Evolutionary conservation across 2,888 invertebrate species (phyloP).

Genomic region (Syrphus vitripennis): DNA sequence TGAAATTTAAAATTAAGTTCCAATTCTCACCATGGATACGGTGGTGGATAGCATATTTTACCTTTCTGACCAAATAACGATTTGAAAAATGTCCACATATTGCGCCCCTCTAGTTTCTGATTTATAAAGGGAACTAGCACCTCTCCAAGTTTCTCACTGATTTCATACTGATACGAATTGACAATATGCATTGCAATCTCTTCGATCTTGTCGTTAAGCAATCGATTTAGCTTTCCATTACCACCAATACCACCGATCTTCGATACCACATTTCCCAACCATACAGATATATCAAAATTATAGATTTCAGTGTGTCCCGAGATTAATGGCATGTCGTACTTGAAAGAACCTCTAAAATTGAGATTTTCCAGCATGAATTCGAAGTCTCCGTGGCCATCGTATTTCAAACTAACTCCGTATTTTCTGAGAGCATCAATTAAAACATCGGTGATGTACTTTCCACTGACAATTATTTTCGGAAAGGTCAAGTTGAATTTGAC

Average conservation of each 20-base stretch:
- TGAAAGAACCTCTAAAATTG: slow-evolving; percentile 76
- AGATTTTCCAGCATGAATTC: slow-evolving; percentile 75
- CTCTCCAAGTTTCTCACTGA: slow-evolving; percentile 74
- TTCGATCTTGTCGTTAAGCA: slow-evolving; percentile 76
- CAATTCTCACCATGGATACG: slow-evolving; percentile 74
- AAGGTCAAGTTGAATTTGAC: slow-evolving; percentile 76
- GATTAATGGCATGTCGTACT: slow-evolving; percentile 77
- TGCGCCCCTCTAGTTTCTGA: slow-evolving; percentile 74
- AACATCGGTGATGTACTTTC: slow-evolving; percentile 74
- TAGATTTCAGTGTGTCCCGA: slow-evolving; percentile 78
- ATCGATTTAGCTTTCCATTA: slow-evolving; percentile 74
- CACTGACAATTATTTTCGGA: slow-evolving; percentile 73
- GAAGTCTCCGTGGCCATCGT: slow-evolving; percentile 76
- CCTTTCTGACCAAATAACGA: neutral
- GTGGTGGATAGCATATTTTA: slow-evolving; percentile 70
- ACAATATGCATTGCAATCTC: slow-evolving; percentile 74
- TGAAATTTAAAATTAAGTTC: too few relatives aligned
- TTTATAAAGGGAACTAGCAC: slow-evolving; percentile 76
- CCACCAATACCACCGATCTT: slow-evolving; percentile 76
- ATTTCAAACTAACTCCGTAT: slow-evolving; percentile 75
- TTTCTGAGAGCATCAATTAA: slow-evolving; percentile 74
- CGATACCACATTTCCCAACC: slow-evolving; percentile 75
- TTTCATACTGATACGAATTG: slow-evolving; percentile 74
- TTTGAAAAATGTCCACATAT: slow-evolving; percentile 74
- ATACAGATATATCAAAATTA: slow-evolving; percentile 75